Base-by-base conservation (phyloP, 92 coral and sea anemone genomes). In the Scolanthus callimorphus region DNA sequence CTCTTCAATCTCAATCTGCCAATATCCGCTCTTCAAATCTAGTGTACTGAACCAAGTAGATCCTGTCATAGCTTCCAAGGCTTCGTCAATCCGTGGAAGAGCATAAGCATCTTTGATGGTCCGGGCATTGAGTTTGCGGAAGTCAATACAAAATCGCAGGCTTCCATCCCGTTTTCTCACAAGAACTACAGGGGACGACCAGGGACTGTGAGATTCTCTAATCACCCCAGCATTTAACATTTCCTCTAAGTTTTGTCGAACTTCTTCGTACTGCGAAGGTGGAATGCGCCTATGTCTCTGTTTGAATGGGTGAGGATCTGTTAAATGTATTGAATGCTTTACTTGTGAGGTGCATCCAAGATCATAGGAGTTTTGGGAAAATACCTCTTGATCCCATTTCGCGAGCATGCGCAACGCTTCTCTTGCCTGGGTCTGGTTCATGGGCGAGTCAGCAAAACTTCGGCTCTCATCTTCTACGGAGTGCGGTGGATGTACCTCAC, bases 151-250 rank as follows among this genome's bases (percentile, higher is more conserved):
- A 25, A 56, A 56, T 27, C 62, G 62, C 17, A 56, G 23, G 20
- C 62, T 28, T 28, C 62, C 62, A 29, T 56, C 62, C 26, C 62
- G 62, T 20, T 56, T 56, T 20, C 62, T 56, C 31, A 56, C 62
- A 30, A 56, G 30, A 1, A 56, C 62, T 4, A 56, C 62, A 28
- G 44, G 62, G 62, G n/a, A n/a, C n/a, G n/a, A n/a, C n/a, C n/a
- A n/a, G n/a, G n/a, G n/a, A n/a, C n/a, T n/a, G n/a, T n/a, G n/a
- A n/a, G n/a, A n/a, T n/a, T n/a, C n/a, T n/a, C n/a, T n/a, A n/a
- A n/a, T n/a, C n/a, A n/a, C n/a, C n/a, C n/a, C n/a, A n/a, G n/a
- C n/a, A n/a, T n/a, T n/a, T n/a, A n/a, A n/a, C n/a, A n/a, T n/a
- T n/a, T n/a, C n/a, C n/a, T n/a, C n/a, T n/a, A n/a, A n/a, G n/a